Percentiles rank a stretch among this genome's conserved stretches.
phyloP scores from a whole-genome alignment of 2,797 vertebrate species.

The Tenualosa ilisha region DNA sequence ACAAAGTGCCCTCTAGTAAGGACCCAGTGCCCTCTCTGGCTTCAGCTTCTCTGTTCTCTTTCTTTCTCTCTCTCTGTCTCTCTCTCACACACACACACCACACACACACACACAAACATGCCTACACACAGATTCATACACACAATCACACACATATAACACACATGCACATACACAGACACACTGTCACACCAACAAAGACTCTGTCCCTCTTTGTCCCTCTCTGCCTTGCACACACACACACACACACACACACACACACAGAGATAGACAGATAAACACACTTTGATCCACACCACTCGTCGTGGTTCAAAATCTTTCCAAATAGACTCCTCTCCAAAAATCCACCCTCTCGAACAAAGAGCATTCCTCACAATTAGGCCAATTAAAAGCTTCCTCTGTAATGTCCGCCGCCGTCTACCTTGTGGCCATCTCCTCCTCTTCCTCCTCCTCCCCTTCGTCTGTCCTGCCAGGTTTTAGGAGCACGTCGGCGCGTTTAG shows the following conservation, averaged over 20 bases:
- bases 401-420: background rate
- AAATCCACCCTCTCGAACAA: slow-evolving; percentile 42
- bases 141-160: background rate
- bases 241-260: background rate
- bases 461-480: slow-evolving; percentile 41
- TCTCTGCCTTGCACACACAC: background rate
- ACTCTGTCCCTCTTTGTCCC: too few relatives aligned
- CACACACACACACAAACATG: background rate
- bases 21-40: slow-evolving; percentile 15
- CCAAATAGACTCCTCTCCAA: slow-evolving; percentile 26
- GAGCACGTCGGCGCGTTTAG: slow-evolving; percentile 51
- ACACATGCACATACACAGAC: background rate
- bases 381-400: slow-evolving; percentile 47
- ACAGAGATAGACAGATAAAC: background rate
- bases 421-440: background rate
- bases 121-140: background rate
- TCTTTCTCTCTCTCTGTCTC: background rate
- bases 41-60: background rate
- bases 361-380: slow-evolving; percentile 50
- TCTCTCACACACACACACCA: background rate
- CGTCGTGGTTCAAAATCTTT: slow-evolving; percentile 39
- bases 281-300: slow-evolving; percentile 4
- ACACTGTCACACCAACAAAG: too few relatives aligned
- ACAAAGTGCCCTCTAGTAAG: slow-evolving; percentile 8
- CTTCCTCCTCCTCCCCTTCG: slow-evolving; percentile 20